These are phyloP conservation scores for Doryteuthis pealeii DNA, from an alignment of 1,140 invertebrate genomes.

Conservation along the genomic window DNA sequence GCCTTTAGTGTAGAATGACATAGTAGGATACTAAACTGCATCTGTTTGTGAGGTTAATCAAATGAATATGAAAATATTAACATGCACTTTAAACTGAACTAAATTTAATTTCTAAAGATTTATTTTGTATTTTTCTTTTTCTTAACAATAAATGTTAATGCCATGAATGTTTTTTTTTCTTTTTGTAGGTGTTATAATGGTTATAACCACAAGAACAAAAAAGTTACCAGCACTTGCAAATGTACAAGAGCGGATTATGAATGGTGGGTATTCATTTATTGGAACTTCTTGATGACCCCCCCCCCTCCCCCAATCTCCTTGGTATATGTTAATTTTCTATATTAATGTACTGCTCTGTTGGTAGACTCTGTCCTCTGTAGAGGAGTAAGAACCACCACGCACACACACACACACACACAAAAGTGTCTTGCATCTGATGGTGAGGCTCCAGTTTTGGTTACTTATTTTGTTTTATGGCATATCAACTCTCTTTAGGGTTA, in stretches of 20 bases:
- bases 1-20: too few relatives aligned
- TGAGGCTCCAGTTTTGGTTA: too few relatives aligned
- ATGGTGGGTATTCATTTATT: conserved; percentile 40
- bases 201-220: conserved; percentile 28
- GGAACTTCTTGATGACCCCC: background rate
- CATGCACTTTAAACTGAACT: background rate
- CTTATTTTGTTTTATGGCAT: too few relatives aligned
- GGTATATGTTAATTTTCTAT: background rate
- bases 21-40: too few relatives aligned
- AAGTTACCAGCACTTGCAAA: conserved; percentile 29
- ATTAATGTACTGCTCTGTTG: background rate
- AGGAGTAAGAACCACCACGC: background rate
- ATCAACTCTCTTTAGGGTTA: too few relatives aligned
- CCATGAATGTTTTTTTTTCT: too few relatives aligned
- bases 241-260: conserved; percentile 56
- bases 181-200: conserved; percentile 55
- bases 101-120: background rate
- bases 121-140: too few relatives aligned
- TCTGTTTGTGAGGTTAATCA: too few relatives aligned
- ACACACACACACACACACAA: background rate
- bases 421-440: background rate
- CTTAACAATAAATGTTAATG: too few relatives aligned
- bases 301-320: too few relatives aligned
- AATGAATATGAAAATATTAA: background rate
- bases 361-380: too few relatives aligned